Conservation (phyloP, 2,888 invertebrate genomes). For the Scaptomyza cyrtandrae region DNA sequence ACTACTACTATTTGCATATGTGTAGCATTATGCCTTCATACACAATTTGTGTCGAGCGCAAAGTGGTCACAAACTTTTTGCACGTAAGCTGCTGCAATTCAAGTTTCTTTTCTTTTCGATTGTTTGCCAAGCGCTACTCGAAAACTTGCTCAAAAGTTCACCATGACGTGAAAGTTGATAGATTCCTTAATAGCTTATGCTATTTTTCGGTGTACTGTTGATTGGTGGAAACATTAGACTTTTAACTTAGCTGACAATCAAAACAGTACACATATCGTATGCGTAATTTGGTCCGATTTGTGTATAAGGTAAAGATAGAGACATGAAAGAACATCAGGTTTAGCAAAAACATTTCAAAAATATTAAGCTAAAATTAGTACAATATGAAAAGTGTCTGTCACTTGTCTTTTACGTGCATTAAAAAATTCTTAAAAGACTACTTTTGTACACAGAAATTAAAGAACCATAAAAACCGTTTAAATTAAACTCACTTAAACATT, state of each 20-base stretch:
- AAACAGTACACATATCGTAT: slow-evolving; percentile 8
- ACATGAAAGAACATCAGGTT: too few relatives aligned
- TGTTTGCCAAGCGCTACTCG: slow-evolving; percentile 23
- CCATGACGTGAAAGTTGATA: slow-evolving; percentile 26
- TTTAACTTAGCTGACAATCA: background rate
- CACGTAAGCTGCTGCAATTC: slow-evolving; percentile 28
- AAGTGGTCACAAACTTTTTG: slow-evolving; percentile 60
- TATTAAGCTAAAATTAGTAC: too few relatives aligned
- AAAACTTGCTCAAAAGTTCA: slow-evolving; percentile 22
- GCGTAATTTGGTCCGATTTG: background rate
- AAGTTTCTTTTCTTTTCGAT: slow-evolving; percentile 34
- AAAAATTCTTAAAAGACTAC: background rate
- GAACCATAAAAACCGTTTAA: background rate
- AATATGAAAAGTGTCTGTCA: too few relatives aligned
- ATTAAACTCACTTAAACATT: background rate
- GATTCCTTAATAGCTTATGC: background rate
- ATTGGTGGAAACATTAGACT: too few relatives aligned
- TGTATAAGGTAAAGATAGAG: too few relatives aligned
- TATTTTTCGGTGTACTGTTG: background rate
- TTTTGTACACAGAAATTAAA: background rate
- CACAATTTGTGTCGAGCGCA: slow-evolving; percentile 54
- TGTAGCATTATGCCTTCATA: slow-evolving; percentile 20
- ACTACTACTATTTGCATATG: slow-evolving; percentile 17
- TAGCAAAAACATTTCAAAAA: too few relatives aligned
- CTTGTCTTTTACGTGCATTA: background rate